Evolutionary conservation across 2,888 invertebrate species (phyloP), one percentile per base, ranked within the genome.

Genomic region (Lasioglossum pauxillum): DNA sequence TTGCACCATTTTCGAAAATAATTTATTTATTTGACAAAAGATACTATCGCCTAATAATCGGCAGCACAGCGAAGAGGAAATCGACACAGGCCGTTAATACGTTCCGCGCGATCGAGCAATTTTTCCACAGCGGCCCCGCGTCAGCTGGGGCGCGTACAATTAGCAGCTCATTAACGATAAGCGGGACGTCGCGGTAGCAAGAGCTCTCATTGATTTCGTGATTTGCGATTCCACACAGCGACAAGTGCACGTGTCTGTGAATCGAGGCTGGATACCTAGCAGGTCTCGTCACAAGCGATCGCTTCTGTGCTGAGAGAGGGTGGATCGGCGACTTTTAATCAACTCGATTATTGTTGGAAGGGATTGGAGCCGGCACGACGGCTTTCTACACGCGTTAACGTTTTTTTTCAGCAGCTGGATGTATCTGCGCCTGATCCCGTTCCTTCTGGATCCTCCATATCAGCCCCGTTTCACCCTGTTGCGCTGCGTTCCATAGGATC

Each of bases 311-410:
- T 64, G 81, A 78, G 80, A 78, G 76, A 79, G 83, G n/a, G 41
- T 71, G 60, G 41, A 78, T 82, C 73, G 78, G 91, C 90, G 90
- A 93, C 92, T 92, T 93, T 93, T 93, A 93, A 93, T 93, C 92
- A 91, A 93, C 91, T 88, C 91, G 91, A 93, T 93, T 93, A 93
- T 93, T 91, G 91, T 92, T 90, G 90, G 87, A 85, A 87, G 90
- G 69, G 87, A 91, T 93, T 90, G 90, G 88, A 92, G 90, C 88
- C 89, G 92, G 90, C 92, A 91, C 80, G 87, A 86, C 89, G 44
- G 78, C 75, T 84, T 81, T 86, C 83, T 85, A 80, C 31, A 82
- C 71, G 85, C 87, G 89, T 92, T 86, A 88, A 86, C 90, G 84
- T 87, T 53, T 53, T n/a, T 90, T 90, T 78, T 84, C 80, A 82